phyloP scores from a whole-genome alignment of 2,888 invertebrate species.

The Caenorhabditis sp. region DNA sequence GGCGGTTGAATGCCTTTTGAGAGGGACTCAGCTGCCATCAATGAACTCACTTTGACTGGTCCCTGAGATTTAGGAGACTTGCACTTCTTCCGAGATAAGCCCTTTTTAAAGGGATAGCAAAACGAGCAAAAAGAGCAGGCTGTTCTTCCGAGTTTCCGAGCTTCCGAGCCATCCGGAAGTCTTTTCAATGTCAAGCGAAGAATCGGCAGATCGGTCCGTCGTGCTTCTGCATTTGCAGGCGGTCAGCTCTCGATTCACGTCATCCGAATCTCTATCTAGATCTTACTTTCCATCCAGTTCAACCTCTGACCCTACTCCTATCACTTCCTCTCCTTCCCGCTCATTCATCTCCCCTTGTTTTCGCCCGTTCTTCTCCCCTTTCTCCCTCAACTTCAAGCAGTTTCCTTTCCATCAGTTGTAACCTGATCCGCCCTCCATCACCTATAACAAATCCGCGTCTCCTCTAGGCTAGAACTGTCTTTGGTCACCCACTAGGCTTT shows the following conservation, averaged over 20 bases:
- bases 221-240: not conserved
- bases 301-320: constrained; percentile 31
- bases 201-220: constrained; percentile 7
- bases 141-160: not conserved
- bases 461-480: constrained; percentile 11
- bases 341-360: constrained; percentile 20
- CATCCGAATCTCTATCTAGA: no score
- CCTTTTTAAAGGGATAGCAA: constrained; percentile 1
- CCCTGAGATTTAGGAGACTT: constrained; percentile 8
- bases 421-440: constrained; percentile 19
- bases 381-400: no score
- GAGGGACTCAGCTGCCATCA: constrained; percentile 13
- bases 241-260: not conserved
- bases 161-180: not conserved
- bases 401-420: constrained; percentile 7
- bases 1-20: constrained; percentile 15
- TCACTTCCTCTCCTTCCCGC: no score
- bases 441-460: constrained; percentile 7
- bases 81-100: constrained; percentile 36
- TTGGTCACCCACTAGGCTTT: no score
- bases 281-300: not conserved
- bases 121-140: constrained; percentile 1
- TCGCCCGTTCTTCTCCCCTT: not conserved
- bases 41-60: constrained; percentile 18
- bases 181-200: constrained; percentile 14